Percentiles rank a stretch among this genome's conserved stretches.
These are phyloP conservation scores for Stichopus horrens DNA, from an alignment of 53 echinoderm and acorn worm species.

Conservation along the genomic window DNA sequence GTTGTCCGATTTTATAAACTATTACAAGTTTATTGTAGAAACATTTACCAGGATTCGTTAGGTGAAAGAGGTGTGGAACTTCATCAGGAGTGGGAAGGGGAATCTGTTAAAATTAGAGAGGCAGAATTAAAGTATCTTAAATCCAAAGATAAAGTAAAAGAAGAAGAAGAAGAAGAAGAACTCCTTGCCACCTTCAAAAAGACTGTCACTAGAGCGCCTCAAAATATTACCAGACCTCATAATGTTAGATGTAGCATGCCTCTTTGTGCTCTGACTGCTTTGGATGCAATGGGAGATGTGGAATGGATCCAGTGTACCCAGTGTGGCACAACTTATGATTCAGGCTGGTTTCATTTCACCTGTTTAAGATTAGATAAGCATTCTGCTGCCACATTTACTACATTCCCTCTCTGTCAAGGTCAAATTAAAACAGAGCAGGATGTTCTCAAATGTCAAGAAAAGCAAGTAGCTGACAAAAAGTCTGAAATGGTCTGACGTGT, in stretches of 20 bases:
- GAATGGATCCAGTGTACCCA: constrained; percentile 45
- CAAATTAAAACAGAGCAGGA: constrained; percentile 6
- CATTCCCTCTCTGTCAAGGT: constrained; percentile 49
- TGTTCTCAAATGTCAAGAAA: not conserved
- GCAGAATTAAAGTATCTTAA: not conserved
- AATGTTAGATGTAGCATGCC: constrained; percentile 31
- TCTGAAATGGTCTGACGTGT: not conserved
- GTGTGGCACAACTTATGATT: constrained; percentile 43
- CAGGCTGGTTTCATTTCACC: constrained; percentile 51
- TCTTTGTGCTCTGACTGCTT: constrained; percentile 33
- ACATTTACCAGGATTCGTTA: constrained; percentile 39
- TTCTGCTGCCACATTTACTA: not conserved
- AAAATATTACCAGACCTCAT: constrained; percentile 10
- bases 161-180: constrained; percentile 19
- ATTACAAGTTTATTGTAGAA: constrained; percentile 48
- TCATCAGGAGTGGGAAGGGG: constrained; percentile 40
- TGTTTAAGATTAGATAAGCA: constrained; percentile 48
- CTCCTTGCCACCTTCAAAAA: not conserved
- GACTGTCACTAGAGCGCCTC: too few species aligned
- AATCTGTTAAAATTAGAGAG: constrained; percentile 6
- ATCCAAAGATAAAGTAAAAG: not conserved
- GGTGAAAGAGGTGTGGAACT: constrained; percentile 39
- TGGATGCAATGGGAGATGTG: constrained; percentile 25
- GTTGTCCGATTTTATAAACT: constrained; percentile 43
- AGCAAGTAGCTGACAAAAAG: constrained; percentile 7